Conservation (phyloP, 2,113 vertebrate species). For the Silurus glanis region DNA sequence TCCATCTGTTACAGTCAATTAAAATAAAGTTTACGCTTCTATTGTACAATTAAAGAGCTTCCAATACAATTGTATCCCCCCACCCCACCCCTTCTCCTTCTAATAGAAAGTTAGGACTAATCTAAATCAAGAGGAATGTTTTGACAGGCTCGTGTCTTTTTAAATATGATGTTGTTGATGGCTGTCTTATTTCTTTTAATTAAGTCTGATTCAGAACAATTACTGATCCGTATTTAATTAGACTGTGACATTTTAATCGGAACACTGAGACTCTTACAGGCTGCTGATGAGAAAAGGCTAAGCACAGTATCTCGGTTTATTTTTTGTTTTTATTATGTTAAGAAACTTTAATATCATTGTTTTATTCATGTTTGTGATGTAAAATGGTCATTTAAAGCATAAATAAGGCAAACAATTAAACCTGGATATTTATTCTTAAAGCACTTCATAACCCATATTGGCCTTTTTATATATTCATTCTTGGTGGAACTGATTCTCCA, state of each 20-base stretch:
- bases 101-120: background rate
- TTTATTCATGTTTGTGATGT: background rate
- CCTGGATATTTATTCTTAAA: background rate
- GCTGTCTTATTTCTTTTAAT: background rate
- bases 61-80: background rate
- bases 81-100: background rate
- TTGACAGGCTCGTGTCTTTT: background rate
- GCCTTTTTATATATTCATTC: background rate
- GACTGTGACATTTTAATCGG: constrained; percentile 30
- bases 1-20: background rate
- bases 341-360: background rate
- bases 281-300: background rate
- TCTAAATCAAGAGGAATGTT: background rate
- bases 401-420: background rate
- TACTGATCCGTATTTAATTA: background rate
- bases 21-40: background rate
- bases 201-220: constrained; percentile 13
- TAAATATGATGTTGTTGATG: background rate
- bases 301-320: background rate
- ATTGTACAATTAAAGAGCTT: background rate
- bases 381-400: background rate
- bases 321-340: background rate
- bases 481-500: background rate
- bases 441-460: background rate
- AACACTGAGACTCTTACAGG: background rate